Evolutionary conservation across 35 echinoderm and acorn worm species (phyloP), one percentile per base, ranked within the genome.

Genomic region (Anneissia japonica): DNA sequence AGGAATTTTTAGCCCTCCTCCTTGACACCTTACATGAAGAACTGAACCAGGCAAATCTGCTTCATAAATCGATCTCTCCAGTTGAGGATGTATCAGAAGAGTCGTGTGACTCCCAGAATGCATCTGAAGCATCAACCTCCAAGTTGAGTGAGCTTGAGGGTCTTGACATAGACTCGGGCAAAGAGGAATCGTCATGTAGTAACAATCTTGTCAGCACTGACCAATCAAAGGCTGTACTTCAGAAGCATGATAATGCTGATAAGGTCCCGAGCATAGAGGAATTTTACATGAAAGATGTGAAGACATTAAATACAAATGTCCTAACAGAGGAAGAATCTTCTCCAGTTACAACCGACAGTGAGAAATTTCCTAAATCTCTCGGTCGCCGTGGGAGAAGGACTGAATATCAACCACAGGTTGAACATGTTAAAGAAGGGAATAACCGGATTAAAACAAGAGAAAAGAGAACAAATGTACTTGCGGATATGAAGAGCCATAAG

Each of bases 221-320:
- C 64, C 72, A 80, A 33, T 38, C 81, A 0, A 37, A 75, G 2
- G 33, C 82, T 0, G 36, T 55, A 7, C 30, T 51, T 37, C 85
- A 29, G 41, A 87, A 81, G 41, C 73, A 64, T 64, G 51, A 64
- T 26, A 39, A 30, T 17, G 35, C 37, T 30, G 79, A 40, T 6
- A 93, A 93, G 46, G 82, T 99, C 37, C 96, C 92, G 0, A 94
- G 86, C 72, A 94, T 99, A 9, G 96, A 88, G 73, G 96, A 99
- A 77, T 99, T 99, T 74, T 99, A 94, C 38, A 94, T 91, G 96
- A 99, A 99, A 87, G 96, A 99, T 40, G 91, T 99, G 19, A 99
- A 99, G 51, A 99, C 92, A 10, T 75, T 99, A 38, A 99, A 99
- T 37, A 99, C 96, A 0, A 99, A 99, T 77, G 90, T 99, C 86